A percentile compares a stretch with the other conserved stretches of the same genome.
phyloP scores from a whole-genome alignment of 2,113 vertebrate genomes.

The Mormoops blainvillei region DNA sequence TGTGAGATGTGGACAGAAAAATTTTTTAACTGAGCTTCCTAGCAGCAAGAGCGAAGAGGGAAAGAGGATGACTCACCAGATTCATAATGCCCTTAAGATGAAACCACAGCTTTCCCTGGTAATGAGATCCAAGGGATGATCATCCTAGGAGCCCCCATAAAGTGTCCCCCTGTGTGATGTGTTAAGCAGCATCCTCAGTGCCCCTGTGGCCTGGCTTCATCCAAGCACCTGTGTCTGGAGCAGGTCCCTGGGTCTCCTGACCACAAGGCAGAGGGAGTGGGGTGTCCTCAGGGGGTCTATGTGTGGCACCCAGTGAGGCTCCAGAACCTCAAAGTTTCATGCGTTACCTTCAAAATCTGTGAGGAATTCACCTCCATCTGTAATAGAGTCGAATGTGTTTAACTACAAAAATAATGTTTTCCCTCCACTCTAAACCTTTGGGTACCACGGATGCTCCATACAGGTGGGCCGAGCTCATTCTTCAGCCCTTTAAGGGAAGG shows the following conservation, averaged over 20 bases:
- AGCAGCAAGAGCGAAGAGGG: not conserved
- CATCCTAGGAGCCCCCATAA: not conserved
- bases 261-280: not conserved
- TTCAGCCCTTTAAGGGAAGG: not conserved
- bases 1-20: not conserved
- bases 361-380: not conserved
- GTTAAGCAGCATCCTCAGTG: not conserved
- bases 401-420: not conserved
- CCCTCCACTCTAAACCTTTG: not conserved
- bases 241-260: not conserved
- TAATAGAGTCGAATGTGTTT: accelerated
- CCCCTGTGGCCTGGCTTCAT: not conserved
- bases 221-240: not conserved
- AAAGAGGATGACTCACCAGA: not conserved
- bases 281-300: not conserved
- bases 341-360: not conserved
- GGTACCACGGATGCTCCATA: not conserved
- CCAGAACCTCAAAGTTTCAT: not conserved
- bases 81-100: not conserved
- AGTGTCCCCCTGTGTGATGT: accelerated
- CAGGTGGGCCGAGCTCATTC: not conserved
- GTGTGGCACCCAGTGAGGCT: not conserved
- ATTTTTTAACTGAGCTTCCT: not conserved
- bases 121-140: not conserved
- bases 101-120: not conserved